A percentile compares a stretch with the other conserved stretches of the same genome.
These are phyloP conservation scores for Hemicrepidius hirtus DNA, from an alignment of 2,888 invertebrate genomes.

Conservation along the genomic window DNA sequence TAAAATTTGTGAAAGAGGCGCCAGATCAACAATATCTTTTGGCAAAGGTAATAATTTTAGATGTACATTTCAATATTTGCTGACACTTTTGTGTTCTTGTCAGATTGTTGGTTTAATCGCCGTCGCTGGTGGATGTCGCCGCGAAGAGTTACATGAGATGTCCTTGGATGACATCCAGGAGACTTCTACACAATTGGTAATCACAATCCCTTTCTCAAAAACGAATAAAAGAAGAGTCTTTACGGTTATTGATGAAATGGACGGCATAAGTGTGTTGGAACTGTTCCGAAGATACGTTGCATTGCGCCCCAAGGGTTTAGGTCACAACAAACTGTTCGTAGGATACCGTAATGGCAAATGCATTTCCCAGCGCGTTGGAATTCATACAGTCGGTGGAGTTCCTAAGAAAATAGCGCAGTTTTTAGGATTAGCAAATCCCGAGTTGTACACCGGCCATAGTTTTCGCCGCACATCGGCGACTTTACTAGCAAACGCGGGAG, in stretches of 20 bases:
- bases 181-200: not conserved
- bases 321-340: not conserved
- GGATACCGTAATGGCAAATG: not conserved
- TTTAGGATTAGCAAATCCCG: not conserved
- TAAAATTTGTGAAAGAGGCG: no score
- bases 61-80: no score
- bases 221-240: not conserved
- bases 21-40: no score
- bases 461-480: not conserved
- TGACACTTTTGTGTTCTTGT: no score
- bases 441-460: not conserved
- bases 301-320: not conserved
- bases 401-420: not conserved
- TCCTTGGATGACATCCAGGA: not conserved
- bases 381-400: not conserved
- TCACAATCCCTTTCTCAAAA: not conserved
- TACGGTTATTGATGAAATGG: not conserved
- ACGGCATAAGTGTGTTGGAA: not conserved
- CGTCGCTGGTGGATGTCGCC: constrained; percentile 5
- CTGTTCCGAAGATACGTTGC: not conserved
- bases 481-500: not conserved
- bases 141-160: not conserved
- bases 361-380: not conserved
- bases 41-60: no score
- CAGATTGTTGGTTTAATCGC: no score